Base-by-base conservation (phyloP, 2,888 invertebrate species). In the Dusona sp. region DNA sequence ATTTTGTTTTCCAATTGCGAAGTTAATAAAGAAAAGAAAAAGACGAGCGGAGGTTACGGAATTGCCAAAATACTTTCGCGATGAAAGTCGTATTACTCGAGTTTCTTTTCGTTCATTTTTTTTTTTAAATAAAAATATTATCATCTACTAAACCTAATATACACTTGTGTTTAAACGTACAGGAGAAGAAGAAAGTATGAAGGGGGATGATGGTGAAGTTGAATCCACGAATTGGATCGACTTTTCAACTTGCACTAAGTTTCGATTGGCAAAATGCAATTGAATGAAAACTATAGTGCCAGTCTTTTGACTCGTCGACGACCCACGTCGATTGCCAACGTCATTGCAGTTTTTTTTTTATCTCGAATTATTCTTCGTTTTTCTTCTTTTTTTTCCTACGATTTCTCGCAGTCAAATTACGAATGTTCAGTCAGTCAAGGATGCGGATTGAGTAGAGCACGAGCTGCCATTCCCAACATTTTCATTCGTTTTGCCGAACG, bases 401-500 rank as follows among this genome's bases (percentile, higher is more conserved):
- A 79, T 79, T 81, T 48, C 72, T 45, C 72, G 68, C 64, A 70
- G 67, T 83, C 19, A 42, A 64, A 72, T 79, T 51, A 81, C 73
- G 80, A 84, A 48, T 74, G 78, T 51, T 78, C 48, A 48, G 38
- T 72, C 77, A 85, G 79, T 88, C 89, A 89, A 54, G 87, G 88
- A 83, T 89, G 89, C 81, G 89, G 90, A 86, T 86, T 95, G 45
- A 96, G 93, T 81, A 96, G 94, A 38, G 96, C 95, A 89, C 96
- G 95, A 0, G 96, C 95, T 57, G 97, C 97, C 97, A 97, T 96
- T 74, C 96, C 95, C 86, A 97, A 95, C 96, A 97, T 96, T 92
- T 96, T 96, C 94, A 97, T 96, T 89, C 95, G 96, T 3, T 96
- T 95, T 48, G 95, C 94, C 72, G 97, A 96, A 90, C 96, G 95